These are phyloP conservation scores for Pandemis cinnamomeana DNA, from an alignment of 2,888 invertebrate species.

Conservation along the genomic window DNA sequence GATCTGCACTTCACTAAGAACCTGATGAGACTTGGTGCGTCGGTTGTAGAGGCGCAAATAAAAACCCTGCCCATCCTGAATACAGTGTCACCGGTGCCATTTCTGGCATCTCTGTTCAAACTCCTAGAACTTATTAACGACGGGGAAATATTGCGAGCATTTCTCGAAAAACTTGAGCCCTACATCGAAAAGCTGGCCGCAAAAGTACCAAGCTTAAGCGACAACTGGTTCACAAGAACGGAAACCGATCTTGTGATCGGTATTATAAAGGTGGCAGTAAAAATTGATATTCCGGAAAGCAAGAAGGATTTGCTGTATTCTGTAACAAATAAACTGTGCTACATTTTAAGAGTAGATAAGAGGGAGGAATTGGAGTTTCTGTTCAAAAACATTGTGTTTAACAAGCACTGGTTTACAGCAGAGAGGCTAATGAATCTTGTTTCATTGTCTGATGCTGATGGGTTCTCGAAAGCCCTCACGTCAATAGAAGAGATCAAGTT, in stretches of 20 bases:
- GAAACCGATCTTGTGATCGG: constrained; percentile 85
- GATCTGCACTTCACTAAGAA: constrained; percentile 67
- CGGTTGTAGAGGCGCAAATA: constrained; percentile 64
- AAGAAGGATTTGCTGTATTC: constrained; percentile 82
- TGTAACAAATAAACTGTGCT: constrained; percentile 85
- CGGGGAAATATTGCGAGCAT: constrained; percentile 64
- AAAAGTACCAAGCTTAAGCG: constrained; percentile 69
- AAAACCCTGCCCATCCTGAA: constrained; percentile 73
- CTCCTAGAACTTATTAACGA: constrained; percentile 63
- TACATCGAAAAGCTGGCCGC: constrained; percentile 75
- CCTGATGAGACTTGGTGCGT: constrained; percentile 65
- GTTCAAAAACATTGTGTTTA: constrained; percentile 86
- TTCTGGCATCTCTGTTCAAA: constrained; percentile 71
- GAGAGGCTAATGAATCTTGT: constrained; percentile 83
- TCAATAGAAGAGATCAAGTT: constrained; percentile 71
- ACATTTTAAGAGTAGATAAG: constrained; percentile 85
- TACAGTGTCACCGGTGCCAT: constrained; percentile 69
- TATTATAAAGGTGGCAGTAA: constrained; percentile 72
- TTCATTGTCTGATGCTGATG: constrained; percentile 74
- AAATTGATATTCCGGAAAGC: constrained; percentile 65
- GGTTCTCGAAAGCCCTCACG: constrained; percentile 68
- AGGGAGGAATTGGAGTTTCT: constrained; percentile 83
- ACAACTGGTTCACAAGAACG: constrained; percentile 86
- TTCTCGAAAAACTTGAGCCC: constrained; percentile 65
- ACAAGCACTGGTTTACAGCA: constrained; percentile 84